These are phyloP conservation scores for Arnoldichthys spilopterus DNA, from an alignment of 2,797 vertebrate genomes.

Conservation along the genomic window DNA sequence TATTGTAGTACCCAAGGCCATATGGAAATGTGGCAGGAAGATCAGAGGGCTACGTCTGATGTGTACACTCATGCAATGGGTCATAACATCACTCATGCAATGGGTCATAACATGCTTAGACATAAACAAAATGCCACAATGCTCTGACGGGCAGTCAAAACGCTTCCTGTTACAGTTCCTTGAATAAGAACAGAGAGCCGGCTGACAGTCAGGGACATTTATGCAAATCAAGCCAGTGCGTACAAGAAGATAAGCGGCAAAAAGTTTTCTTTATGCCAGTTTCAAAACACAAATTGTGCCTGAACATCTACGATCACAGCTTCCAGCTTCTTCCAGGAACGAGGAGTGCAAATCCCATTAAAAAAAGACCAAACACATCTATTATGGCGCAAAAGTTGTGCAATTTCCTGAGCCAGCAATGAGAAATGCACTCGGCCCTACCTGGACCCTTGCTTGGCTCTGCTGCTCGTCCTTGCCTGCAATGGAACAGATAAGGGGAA, in stretches of 20 bases:
- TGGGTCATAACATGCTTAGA: background rate
- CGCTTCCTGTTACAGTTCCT: slow-evolving; percentile 9
- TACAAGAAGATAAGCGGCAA: background rate
- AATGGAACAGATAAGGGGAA: slow-evolving; percentile 35
- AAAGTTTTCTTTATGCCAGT: background rate
- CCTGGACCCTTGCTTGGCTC: slow-evolving; percentile 41
- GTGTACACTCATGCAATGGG: background rate
- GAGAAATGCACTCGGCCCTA: slow-evolving; percentile 36
- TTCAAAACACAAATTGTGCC: background rate
- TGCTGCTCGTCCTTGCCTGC: slow-evolving; percentile 37
- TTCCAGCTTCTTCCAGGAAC: slow-evolving; percentile 18
- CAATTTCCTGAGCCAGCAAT: background rate
- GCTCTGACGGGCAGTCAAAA: background rate
- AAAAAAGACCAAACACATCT: background rate
- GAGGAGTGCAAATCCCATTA: background rate
- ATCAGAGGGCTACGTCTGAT: background rate
- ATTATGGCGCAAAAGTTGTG: background rate
- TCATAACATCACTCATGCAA: background rate
- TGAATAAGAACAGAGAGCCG: background rate
- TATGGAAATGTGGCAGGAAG: slow-evolving; percentile 47
- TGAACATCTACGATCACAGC: background rate
- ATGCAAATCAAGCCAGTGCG: background rate
- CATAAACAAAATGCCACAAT: slow-evolving; percentile 5
- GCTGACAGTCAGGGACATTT: background rate
- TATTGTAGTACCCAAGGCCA: slow-evolving; percentile 38